A percentile compares a stretch with the other conserved stretches of the same genome.
These are phyloP conservation scores for Dendrocincla fuliginosa DNA, from an alignment of 2,797 vertebrate genomes.

Conservation along the genomic window DNA sequence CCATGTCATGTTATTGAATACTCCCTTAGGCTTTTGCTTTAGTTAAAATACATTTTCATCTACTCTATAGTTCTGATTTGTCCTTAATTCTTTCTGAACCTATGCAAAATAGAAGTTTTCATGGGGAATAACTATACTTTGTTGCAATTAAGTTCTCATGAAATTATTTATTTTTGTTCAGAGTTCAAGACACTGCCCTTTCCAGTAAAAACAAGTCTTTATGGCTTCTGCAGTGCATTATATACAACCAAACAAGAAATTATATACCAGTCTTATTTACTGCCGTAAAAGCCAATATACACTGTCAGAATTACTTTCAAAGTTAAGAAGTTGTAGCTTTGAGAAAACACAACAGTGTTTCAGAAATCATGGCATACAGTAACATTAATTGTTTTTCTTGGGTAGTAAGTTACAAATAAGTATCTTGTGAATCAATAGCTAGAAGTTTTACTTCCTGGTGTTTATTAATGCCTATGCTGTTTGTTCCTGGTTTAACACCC, in stretches of 20 bases:
- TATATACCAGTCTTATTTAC: background rate
- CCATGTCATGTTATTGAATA: background rate
- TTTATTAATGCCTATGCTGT: background rate
- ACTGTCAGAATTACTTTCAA: background rate
- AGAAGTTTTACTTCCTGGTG: background rate
- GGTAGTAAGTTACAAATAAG: background rate
- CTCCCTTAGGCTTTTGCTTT: background rate
- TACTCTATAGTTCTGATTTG: background rate
- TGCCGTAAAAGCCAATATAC: background rate
- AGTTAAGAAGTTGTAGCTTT: background rate
- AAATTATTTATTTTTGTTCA: background rate
- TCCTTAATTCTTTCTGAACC: background rate
- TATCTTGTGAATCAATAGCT: background rate
- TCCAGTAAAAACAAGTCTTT: background rate
- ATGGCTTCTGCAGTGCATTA: background rate
- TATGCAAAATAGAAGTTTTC: background rate
- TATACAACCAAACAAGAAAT: background rate
- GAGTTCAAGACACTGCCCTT: background rate
- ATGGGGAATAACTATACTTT: background rate
- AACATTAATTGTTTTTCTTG: conserved; percentile 4
- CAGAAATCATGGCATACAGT: background rate
- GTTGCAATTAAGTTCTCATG: background rate
- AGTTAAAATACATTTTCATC: background rate
- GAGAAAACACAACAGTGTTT: background rate
- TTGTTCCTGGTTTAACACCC: background rate